These are phyloP conservation scores for Clamator glandarius DNA, from an alignment of 2,797 vertebrate species.

Conservation along the genomic window DNA sequence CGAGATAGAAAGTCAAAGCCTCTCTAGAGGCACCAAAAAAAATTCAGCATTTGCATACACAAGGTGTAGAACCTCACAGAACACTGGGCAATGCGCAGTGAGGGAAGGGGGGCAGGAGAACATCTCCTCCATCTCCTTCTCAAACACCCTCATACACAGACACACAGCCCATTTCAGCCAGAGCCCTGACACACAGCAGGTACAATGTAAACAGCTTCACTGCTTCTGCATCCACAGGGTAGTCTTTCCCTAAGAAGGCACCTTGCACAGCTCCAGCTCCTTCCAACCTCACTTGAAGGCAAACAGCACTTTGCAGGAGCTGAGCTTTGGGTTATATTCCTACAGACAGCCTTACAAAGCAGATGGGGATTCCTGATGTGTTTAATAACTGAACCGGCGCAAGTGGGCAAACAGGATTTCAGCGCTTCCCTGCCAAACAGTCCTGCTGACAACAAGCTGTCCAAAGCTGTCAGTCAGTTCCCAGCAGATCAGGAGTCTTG, in stretches of 20 bases:
- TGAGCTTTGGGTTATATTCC: not conserved
- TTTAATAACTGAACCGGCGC: slow-evolving; percentile 14
- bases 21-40: slow-evolving; percentile 34
- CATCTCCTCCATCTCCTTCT: not conserved
- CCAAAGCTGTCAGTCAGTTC: not conserved
- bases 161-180: not conserved
- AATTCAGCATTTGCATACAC: not conserved
- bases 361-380: slow-evolving; percentile 43
- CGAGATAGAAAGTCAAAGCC: slow-evolving; percentile 58
- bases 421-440: not conserved
- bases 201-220: not conserved
- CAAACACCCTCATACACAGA: rapidly evolving
- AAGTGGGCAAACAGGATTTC: slow-evolving; percentile 23
- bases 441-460: slow-evolving; percentile 19
- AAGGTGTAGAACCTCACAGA: not conserved
- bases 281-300: not conserved
- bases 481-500: not conserved
- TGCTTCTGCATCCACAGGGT: not conserved
- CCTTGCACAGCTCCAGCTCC: not conserved
- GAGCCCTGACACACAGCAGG: not conserved
- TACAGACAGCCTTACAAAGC: not conserved
- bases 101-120: not conserved
- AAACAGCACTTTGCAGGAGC: not conserved
- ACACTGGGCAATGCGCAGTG: rapidly evolving
- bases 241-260: not conserved